Evolutionary conservation across 2,797 vertebrate species (phyloP).

Genomic region (Silurus lanzhouensis): DNA sequence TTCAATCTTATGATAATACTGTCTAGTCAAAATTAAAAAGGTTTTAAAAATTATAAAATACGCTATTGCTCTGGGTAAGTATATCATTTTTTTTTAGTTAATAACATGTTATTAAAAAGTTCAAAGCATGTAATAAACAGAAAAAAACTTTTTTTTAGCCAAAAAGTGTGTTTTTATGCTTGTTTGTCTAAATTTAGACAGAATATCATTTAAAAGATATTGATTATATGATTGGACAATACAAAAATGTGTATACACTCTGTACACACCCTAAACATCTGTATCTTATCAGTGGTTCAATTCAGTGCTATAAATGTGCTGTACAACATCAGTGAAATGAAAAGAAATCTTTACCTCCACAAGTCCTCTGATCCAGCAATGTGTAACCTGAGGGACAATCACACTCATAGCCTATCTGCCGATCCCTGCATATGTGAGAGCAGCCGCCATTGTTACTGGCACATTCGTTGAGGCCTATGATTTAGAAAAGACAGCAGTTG

Average conservation of each 20-base stretch:
- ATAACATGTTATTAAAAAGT: too few species aligned
- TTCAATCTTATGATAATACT: too few species aligned
- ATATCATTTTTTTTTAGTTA: background rate
- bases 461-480: constrained; percentile 90
- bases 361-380: constrained; percentile 95
- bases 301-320: background rate
- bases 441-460: constrained; percentile 91
- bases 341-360: constrained; percentile 82
- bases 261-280: background rate
- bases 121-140: background rate
- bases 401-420: constrained; percentile 89
- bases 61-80: background rate
- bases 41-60: background rate
- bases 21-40: background rate
- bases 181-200: background rate
- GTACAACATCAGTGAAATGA: background rate
- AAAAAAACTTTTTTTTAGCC: background rate
- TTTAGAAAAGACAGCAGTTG: constrained; percentile 10
- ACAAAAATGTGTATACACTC: background rate
- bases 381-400: constrained; percentile 92
- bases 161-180: background rate
- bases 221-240: background rate
- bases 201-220: background rate
- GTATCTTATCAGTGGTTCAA: background rate
- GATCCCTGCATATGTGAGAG: constrained; percentile 94